A percentile compares a stretch with the other conserved stretches of the same genome.
phyloP scores from a whole-genome alignment of 2,797 vertebrate species.

The Cryptoblepharus egeriae region DNA sequence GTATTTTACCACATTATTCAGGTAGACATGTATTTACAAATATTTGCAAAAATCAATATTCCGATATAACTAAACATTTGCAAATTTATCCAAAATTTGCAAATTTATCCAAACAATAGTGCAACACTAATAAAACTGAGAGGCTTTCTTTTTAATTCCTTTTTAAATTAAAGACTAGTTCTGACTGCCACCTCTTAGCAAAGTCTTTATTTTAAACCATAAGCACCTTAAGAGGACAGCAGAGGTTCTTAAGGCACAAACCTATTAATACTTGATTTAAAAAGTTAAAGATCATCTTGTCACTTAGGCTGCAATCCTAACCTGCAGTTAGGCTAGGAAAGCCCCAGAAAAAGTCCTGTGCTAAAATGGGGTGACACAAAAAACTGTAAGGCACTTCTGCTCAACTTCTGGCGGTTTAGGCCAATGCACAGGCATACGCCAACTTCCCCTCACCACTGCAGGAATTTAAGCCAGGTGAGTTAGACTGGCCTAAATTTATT shows the following conservation, averaged over 20 bases:
- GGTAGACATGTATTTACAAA: background rate
- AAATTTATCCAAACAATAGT: background rate
- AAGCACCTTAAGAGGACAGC: background rate
- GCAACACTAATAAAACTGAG: background rate
- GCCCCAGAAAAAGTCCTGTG: no score
- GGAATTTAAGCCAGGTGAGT: no score
- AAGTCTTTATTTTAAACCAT: background rate
- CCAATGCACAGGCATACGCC: no score
- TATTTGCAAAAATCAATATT: slow-evolving; percentile 3
- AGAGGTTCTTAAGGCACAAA: background rate
- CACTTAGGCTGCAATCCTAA: no score
- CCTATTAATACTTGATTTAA: background rate
- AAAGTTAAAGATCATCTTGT: no score
- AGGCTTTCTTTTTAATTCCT: background rate
- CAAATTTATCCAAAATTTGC: background rate
- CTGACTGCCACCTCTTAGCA: background rate
- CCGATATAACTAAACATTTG: background rate
- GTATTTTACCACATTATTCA: background rate
- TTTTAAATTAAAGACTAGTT: background rate
- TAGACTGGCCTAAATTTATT: no score
- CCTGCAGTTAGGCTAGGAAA: no score
- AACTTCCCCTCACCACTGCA: no score
- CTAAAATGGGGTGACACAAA: no score
- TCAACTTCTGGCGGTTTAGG: no score
- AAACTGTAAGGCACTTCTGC: background rate